Percentiles rank a stretch among this genome's conserved stretches.
phyloP scores from a whole-genome alignment of 2,113 vertebrate species.

The Pachyramphus minor region DNA sequence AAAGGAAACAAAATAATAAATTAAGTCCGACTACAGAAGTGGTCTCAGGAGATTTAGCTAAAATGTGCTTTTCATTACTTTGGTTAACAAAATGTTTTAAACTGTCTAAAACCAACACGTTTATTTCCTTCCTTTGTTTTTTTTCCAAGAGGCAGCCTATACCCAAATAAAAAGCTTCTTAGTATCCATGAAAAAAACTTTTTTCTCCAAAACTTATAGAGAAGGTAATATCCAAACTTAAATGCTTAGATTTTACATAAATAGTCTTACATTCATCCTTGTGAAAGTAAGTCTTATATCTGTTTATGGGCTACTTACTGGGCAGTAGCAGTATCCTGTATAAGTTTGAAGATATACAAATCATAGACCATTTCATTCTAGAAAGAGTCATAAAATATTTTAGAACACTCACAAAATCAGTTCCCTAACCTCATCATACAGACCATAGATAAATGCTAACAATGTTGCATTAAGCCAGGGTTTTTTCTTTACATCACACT shows the following conservation, averaged over 20 bases:
- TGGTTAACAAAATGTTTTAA: constrained; percentile 5
- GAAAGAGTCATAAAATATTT: background rate
- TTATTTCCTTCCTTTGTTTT: background rate
- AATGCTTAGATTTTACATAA: background rate
- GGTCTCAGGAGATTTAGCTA: background rate
- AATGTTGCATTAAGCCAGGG: background rate
- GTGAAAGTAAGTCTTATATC: background rate
- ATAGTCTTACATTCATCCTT: background rate
- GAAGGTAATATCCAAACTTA: background rate
- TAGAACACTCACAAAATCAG: background rate
- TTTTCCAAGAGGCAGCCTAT: background rate
- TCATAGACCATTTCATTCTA: background rate
- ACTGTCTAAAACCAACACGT: background rate
- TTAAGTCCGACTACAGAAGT: background rate
- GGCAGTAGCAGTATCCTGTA: background rate
- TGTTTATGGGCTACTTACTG: background rate
- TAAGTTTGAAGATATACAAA: background rate
- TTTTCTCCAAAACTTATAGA: background rate
- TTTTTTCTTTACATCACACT: background rate
- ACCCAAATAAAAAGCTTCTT: background rate
- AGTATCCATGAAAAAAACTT: background rate
- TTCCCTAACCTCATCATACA: background rate
- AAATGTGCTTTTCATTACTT: background rate
- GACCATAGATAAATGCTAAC: background rate
- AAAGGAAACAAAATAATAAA: constrained; percentile 51